These are phyloP conservation scores for Oxyruncus cristatus DNA, from an alignment of 2,113 vertebrate species.

Conservation along the genomic window DNA sequence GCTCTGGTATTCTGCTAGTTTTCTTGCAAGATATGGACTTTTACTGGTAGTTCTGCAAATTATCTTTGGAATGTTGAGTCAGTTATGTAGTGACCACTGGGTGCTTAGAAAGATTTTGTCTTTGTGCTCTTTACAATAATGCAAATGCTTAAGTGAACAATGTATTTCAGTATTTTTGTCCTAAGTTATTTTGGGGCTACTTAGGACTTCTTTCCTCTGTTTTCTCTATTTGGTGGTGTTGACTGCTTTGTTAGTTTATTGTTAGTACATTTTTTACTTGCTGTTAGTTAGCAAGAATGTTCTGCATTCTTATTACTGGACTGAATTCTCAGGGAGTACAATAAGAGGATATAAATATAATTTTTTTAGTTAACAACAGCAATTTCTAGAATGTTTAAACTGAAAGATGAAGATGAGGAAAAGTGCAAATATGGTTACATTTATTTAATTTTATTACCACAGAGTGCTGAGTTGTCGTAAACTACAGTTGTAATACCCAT, in stretches of 20 bases:
- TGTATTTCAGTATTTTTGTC: neutral
- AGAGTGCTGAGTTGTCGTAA: neutral
- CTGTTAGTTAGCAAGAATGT: neutral
- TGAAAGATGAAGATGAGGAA: neutral
- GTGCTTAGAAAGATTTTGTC: neutral
- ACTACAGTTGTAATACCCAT: neutral
- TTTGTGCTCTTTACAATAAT: neutral
- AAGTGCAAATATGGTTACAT: neutral
- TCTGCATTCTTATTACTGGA: neutral
- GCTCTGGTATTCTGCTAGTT: neutral
- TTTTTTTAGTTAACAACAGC: neutral
- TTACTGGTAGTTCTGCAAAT: neutral
- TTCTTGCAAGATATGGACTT: neutral
- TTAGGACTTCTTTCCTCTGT: neutral
- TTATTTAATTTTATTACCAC: neutral
- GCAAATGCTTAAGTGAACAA: neutral
- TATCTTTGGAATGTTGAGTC: neutral
- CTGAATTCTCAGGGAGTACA: neutral
- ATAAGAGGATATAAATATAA: neutral
- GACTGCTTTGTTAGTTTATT: neutral
- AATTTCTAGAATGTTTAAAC: neutral
- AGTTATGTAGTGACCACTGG: neutral
- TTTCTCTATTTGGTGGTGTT: neutral
- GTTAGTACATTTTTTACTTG: neutral
- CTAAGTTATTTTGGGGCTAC: neutral